These are phyloP conservation scores for roundworm (Caenorhabditis elegans) DNA, from an alignment of 1,140 invertebrate genomes.

Conservation along the genomic window DNA sequence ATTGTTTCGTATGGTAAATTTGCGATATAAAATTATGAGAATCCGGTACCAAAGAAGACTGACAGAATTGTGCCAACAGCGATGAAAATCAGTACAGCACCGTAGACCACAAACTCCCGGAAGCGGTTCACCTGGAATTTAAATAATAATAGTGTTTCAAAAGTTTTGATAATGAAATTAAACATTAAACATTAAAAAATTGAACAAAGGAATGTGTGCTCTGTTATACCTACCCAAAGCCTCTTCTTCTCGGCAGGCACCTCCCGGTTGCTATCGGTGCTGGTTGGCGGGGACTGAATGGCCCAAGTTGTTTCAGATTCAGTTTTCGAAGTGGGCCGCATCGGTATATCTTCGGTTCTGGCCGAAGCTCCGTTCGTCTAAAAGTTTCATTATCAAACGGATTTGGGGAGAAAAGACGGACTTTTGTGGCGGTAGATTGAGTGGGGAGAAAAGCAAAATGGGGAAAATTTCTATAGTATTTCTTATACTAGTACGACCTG, in stretches of 20 bases:
- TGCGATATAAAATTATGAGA: not conserved
- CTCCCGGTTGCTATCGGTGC: not conserved
- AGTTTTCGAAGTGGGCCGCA: not conserved
- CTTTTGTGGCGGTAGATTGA: no score
- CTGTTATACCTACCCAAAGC: not conserved
- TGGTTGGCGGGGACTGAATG: not conserved
- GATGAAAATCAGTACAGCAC: not conserved
- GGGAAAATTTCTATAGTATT: no score
- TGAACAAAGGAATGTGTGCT: not conserved
- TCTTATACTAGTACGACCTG: no score
- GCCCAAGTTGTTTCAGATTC: conserved; percentile 2
- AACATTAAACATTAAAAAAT: no score
- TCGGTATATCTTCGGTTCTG: not conserved
- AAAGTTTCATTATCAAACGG: not conserved
- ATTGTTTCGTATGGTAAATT: not conserved
- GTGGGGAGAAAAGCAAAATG: no score
- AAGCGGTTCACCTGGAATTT: not conserved
- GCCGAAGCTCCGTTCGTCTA: not conserved
- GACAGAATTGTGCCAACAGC: not conserved
- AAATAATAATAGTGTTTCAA: no score
- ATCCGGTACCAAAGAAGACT: not conserved
- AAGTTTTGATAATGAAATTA: no score
- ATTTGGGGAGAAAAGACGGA: no score
- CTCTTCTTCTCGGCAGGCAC: not conserved
- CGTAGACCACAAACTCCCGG: not conserved